Evolutionary conservation across 2,888 invertebrate genomes (phyloP).

Genomic region (Patella caerulea): DNA sequence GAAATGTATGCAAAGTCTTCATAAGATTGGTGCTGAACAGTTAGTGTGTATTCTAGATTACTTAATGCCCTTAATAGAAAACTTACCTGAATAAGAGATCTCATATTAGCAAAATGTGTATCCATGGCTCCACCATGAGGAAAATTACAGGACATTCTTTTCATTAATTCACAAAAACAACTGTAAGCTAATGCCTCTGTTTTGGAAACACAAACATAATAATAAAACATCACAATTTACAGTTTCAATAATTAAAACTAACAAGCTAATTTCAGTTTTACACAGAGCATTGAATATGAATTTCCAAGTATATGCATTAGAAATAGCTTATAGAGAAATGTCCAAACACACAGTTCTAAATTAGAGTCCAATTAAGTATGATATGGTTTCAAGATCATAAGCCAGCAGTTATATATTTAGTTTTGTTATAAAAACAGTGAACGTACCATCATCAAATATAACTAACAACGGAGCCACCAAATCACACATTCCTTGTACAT

Average conservation of each 20-base stretch:
- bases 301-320: too few relatives aligned
- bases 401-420: neutral
- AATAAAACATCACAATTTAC: conserved; percentile 19
- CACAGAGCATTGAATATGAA: too few relatives aligned
- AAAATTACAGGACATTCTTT: conserved; percentile 91
- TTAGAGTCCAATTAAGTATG: neutral
- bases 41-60: neutral
- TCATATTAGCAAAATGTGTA: conserved; percentile 94
- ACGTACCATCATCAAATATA: conserved; percentile 84
- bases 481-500: conserved; percentile 99
- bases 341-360: neutral
- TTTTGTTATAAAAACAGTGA: neutral
- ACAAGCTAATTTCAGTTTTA: neutral
- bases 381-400: neutral
- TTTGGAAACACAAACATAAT: conserved; percentile 23
- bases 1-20: too few relatives aligned
- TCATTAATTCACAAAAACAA: conserved; percentile 92
- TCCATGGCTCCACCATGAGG: conserved; percentile 94
- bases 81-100: conserved; percentile 75
- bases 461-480: conserved; percentile 92
- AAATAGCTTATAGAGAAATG: too few relatives aligned
- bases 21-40: too few relatives aligned
- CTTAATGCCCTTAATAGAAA: neutral
- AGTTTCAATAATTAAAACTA: neutral
- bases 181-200: conserved; percentile 89